phyloP scores from a whole-genome alignment of 2,113 vertebrate species.

The Cygnus buccinator region DNA sequence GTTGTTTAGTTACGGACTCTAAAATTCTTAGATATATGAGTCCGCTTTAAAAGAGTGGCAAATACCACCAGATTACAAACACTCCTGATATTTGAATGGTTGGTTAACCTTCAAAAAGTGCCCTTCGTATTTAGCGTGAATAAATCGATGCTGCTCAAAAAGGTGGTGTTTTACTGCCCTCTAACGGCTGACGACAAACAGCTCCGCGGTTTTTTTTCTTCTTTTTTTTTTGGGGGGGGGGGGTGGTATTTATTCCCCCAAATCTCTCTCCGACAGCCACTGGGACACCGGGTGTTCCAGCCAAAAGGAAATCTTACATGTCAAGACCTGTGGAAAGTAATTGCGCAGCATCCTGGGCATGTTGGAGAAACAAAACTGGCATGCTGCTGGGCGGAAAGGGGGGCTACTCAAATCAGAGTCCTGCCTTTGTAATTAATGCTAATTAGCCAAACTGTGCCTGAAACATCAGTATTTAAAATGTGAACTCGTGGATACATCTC shows the following conservation, averaged over 20 bases:
- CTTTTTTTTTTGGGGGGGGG: no score
- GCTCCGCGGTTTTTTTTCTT: no score
- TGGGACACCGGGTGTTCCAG: not conserved
- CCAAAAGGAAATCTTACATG: not conserved
- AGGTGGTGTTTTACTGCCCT: conserved; percentile 63
- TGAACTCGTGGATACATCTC: not conserved
- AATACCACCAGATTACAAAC: not conserved
- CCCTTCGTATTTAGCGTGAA: not conserved
- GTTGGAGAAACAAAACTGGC: not conserved
- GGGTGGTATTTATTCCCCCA: not conserved
- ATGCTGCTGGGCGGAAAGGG: not conserved
- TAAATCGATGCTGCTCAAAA: not conserved
- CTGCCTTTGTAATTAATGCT: not conserved
- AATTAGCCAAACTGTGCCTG: not conserved
- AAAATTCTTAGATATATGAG: not conserved
- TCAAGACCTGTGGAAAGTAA: not conserved
- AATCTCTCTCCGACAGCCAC: not conserved
- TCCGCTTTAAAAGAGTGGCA: not conserved
- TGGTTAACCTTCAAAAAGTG: conserved; percentile 4
- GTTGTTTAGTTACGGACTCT: not conserved
- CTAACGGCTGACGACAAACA: conserved; percentile 28
- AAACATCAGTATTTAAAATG: not conserved
- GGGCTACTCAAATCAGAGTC: not conserved
- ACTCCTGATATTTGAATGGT: not conserved
- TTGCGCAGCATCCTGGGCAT: not conserved